phyloP scores from a whole-genome alignment of 2,797 vertebrate genomes.

The Urosaurus nigricauda region DNA sequence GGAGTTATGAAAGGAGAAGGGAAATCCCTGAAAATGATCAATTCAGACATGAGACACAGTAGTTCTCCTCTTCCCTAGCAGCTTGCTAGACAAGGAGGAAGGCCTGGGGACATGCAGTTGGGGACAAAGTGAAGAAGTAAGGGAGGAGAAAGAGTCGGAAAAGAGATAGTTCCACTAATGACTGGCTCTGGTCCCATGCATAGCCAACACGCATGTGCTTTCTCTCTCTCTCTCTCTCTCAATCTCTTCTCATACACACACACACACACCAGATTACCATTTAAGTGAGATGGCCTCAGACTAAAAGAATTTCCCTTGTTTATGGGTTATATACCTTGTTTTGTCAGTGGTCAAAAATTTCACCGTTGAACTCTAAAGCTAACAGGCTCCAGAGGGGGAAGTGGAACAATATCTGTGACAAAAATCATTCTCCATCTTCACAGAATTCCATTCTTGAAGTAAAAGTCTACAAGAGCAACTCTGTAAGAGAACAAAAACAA shows the following conservation, averaged over 20 bases:
- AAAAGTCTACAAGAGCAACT: neutral
- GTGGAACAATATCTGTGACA: neutral
- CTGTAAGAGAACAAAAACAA: neutral
- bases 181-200: neutral
- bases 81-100: neutral
- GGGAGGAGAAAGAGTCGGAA: neutral
- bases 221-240: too few species aligned
- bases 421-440: slow-evolving; percentile 6
- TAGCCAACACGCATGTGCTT: neutral
- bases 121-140: neutral
- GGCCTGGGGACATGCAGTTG: neutral
- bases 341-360: neutral
- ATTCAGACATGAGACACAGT: neutral
- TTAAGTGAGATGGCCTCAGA: neutral
- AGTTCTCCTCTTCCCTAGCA: neutral
- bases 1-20: neutral
- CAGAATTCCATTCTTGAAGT: slow-evolving; percentile 14
- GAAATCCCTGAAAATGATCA: neutral
- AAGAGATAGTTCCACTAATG: neutral
- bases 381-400: neutral
- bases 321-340: neutral
- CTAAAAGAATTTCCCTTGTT: neutral
- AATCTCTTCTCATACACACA: too few species aligned
- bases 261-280: neutral
- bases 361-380: slow-evolving; percentile 5